Evolutionary conservation across 2,113 vertebrate genomes (phyloP), one percentile per base, ranked within the genome.

Genomic region (Elachura formosa): DNA sequence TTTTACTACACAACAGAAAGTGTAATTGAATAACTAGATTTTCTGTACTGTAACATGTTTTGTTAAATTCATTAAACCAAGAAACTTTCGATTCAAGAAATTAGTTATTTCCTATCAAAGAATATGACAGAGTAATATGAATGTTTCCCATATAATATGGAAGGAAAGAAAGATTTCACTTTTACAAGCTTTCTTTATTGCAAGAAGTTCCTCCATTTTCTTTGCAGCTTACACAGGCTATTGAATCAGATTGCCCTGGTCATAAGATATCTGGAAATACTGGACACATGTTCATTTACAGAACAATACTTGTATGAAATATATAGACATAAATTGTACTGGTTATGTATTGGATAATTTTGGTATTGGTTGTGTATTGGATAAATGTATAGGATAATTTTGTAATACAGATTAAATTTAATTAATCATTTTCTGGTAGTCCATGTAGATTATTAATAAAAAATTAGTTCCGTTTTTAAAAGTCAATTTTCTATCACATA

Each of bases 11-110:
- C 29, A 84, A 74, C 13, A 66, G 45, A 85, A 74, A 88, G 52
- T 25, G 6, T 68, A 87, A 93, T 69, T 17, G 1, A 93, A 67
- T 87, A 52, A 78, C 48, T 51, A 66, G 33, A 36, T 66, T 79
- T 85, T 93, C 58, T 89, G 34, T 84, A 46, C 26, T 78, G 9
- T 29, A 89, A 79, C 28, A 52, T 0, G 0, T 67, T 90, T 55
- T 74, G 46, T 90, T 87, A 48, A 83, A 80, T 36, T 61, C 14
- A 67, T 80, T 86, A 87, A 94, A 63, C n/a, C 51, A 85, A 88
- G 28, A 41, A 84, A 74, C 12, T 46, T 33, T 28, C 74, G 52
- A 55, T 83, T 71, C 52, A 80, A 87, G 25, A 83, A 85, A 88
- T 55, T 51, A 45, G 38, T 59, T 73, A 66, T 71, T 90, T 85